Base-by-base conservation (phyloP, 2,888 invertebrate genomes). In the Orthonychiurus folsomi region DNA sequence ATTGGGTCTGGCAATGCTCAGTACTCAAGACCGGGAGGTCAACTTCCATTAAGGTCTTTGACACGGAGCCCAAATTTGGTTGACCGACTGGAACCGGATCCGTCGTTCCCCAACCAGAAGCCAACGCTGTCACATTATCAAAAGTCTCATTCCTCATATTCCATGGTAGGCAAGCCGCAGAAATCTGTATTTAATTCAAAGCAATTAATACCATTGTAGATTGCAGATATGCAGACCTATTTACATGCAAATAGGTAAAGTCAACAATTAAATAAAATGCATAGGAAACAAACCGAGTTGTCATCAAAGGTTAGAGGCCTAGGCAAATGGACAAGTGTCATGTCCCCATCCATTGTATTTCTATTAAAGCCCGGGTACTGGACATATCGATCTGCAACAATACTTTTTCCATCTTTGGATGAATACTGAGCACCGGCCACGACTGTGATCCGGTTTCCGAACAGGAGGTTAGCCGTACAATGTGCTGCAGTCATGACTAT, bases 401-500 rank as follows among this genome's bases (percentile, higher is more conserved):
- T 56, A 5, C 27, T n/a, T 28, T 26, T 27, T 20, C 28, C 56
- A 21, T 21, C 56, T 28, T 27, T 27, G 3, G 26, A 3, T 9
- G 25, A 26, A n/a, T 9, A 25, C 27, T 56, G 56, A 15, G 56
- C 56, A 47, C 64, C 47, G 26, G 63, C 59, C 0, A 63, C 18
- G 48, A 64, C 54, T 47, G 61, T 65, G 3, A 12, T 47, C 5
- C 62, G 27, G 21, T 67, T 66, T 15, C 56, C 52, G 24, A 5
- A 15, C 21, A n/a, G n/a, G 3, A 63, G n/a, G n/a, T 62, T 56
- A 25, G 61, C 60, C 0, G 66, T 63, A 28, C 68, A 69, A 63
- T 69, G 69, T 20, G 68, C 70, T 20, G 69, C 70, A 3, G 71
- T 71, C 53, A 70, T 20, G 28, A 71, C 50, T 60, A 60, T 70